These are phyloP conservation scores for Embidobia sp. DNA, from an alignment of 2,888 invertebrate species.

Conservation along the genomic window DNA sequence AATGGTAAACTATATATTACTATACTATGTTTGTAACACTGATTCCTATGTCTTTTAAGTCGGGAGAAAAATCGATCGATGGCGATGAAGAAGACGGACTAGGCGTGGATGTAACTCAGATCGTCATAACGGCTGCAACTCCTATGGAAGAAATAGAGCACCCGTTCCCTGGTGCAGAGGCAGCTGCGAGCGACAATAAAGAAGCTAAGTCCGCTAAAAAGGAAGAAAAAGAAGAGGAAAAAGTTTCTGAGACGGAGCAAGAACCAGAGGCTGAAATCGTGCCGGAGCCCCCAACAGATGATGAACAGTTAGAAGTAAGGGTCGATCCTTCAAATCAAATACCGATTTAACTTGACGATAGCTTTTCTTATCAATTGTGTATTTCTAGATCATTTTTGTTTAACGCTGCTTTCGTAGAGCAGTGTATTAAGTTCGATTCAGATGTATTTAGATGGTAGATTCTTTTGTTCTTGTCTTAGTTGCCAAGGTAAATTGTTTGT, in stretches of 20 bases:
- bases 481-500: too few species aligned
- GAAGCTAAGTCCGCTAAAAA: constrained; percentile 61
- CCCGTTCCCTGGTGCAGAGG: constrained; percentile 86
- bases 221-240: constrained; percentile 32
- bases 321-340: too few species aligned
- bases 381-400: constrained; percentile 16
- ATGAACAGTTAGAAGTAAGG: constrained; percentile 66
- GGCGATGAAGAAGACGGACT: constrained; percentile 82
- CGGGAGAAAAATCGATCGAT: constrained; percentile 51
- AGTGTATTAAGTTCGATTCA: too few species aligned
- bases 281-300: constrained; percentile 69
- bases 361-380: background rate
- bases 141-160: constrained; percentile 95
- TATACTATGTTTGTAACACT: too few species aligned
- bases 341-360: too few species aligned
- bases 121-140: constrained; percentile 96
- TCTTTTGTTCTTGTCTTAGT: too few species aligned
- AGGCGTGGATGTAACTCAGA: constrained; percentile 92
- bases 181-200: constrained; percentile 68
- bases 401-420: too few species aligned
- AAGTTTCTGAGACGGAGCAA: constrained; percentile 66
- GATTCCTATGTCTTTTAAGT: constrained; percentile 20
- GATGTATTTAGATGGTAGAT: too few species aligned
- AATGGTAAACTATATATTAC: too few species aligned
- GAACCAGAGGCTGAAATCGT: constrained; percentile 67